Percentiles rank a stretch among this genome's conserved stretches.
Evolutionary conservation across 2,113 vertebrate species (phyloP).

Genomic region (Labeo rohita): DNA sequence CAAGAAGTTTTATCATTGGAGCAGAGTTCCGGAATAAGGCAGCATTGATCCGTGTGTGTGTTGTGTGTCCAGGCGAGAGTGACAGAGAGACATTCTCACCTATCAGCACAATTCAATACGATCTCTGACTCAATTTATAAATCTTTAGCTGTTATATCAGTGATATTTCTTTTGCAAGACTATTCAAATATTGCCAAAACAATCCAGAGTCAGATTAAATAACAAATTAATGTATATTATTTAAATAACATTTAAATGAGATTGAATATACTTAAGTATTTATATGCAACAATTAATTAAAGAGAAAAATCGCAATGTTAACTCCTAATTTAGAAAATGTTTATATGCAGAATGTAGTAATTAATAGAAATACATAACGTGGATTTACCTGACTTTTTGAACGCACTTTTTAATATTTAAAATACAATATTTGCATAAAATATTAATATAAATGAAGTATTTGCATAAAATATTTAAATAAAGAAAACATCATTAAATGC

Average conservation of each 20-base stretch:
- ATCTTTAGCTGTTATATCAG: neutral
- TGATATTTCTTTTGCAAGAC: neutral
- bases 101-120: neutral
- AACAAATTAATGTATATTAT: neutral
- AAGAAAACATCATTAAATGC: neutral
- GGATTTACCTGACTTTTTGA: neutral
- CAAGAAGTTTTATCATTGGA: slow-evolving; percentile 17
- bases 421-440: neutral
- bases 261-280: neutral
- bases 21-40: neutral
- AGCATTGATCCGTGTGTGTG: neutral
- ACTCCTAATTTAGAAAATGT: neutral
- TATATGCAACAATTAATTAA: neutral
- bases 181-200: neutral
- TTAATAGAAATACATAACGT: neutral
- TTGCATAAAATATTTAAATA: neutral
- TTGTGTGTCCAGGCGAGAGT: slow-evolving; percentile 21
- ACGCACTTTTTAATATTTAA: neutral
- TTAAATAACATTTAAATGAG: neutral
- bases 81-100: slow-evolving; percentile 2
- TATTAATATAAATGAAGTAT: neutral
- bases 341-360: neutral
- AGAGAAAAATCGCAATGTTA: neutral
- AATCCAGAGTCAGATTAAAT: neutral
- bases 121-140: neutral